Percentiles rank a stretch among this genome's conserved stretches.
These are phyloP conservation scores for Poeciliopsis gracilis DNA, from an alignment of 2,797 vertebrate genomes.

Conservation along the genomic window DNA sequence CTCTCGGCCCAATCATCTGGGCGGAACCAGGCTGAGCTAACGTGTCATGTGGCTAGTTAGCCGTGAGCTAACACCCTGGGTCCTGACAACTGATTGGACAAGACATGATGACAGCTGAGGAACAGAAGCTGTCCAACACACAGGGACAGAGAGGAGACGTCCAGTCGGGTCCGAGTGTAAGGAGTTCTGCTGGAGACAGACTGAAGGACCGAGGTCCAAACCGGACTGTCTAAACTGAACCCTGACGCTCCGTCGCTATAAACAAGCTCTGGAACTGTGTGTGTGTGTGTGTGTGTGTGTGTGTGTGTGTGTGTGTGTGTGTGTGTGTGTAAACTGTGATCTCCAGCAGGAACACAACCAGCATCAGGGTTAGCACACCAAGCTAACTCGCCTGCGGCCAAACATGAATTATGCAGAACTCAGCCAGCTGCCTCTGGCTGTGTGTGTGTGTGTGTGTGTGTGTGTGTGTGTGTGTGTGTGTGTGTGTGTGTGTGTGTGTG, in stretches of 20 bases:
- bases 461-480: slow-evolving; percentile 22
- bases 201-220: not conserved
- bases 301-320: slow-evolving; percentile 33
- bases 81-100: slow-evolving; percentile 16
- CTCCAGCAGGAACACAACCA: slow-evolving; percentile 60
- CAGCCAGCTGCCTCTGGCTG: slow-evolving; percentile 44
- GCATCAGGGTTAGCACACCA: slow-evolving; percentile 62
- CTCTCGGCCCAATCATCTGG: slow-evolving; percentile 38
- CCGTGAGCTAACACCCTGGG: slow-evolving; percentile 50
- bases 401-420: slow-evolving; percentile 73
- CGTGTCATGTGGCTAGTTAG: slow-evolving; percentile 39
- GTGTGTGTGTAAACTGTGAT: slow-evolving; percentile 58
- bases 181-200: not conserved
- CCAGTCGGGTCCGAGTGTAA: not conserved
- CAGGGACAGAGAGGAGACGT: slow-evolving; percentile 9
- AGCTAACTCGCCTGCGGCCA: slow-evolving; percentile 64
- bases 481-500: slow-evolving; percentile 35
- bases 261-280: not conserved
- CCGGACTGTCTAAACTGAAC: not conserved
- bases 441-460: slow-evolving; percentile 36
- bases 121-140: slow-evolving; percentile 37
- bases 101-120: slow-evolving; percentile 39
- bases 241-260: not conserved
- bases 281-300: slow-evolving; percentile 35
- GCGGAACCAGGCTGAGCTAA: slow-evolving; percentile 49